These are phyloP conservation scores for Hirtodrosophila cameraria DNA, from an alignment of 2,888 invertebrate species.

Conservation along the genomic window DNA sequence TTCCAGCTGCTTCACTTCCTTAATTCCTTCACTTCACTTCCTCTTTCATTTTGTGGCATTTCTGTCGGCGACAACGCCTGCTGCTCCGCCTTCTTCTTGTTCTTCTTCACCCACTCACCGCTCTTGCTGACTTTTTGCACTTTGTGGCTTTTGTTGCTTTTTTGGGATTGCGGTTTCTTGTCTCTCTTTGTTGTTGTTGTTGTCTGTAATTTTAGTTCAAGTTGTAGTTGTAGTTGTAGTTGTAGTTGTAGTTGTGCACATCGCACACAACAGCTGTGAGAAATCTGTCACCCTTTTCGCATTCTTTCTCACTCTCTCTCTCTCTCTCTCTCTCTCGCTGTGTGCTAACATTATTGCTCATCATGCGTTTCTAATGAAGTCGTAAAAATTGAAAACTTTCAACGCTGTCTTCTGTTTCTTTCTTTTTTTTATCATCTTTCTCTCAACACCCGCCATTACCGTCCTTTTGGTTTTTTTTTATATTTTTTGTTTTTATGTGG, in stretches of 20 bases:
- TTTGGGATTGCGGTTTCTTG: constrained; percentile 22
- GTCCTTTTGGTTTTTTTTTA: constrained; percentile 3
- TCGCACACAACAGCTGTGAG: constrained; percentile 52
- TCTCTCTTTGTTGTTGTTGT: not conserved
- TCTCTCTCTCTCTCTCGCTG: not conserved
- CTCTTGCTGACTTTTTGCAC: constrained; percentile 15
- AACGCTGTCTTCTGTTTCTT: constrained; percentile 43
- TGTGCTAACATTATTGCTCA: constrained; percentile 74
- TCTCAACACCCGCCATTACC: not conserved
- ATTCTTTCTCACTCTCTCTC: constrained; percentile 5
- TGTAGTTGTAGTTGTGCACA: constrained; percentile 29
- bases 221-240: constrained; percentile 14
- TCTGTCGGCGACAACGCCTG: constrained; percentile 23
- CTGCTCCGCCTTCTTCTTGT: constrained; percentile 29
- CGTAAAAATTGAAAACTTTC: constrained; percentile 77
- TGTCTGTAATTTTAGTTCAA: too few relatives aligned
- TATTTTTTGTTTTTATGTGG: constrained; percentile 22
- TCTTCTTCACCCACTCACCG: not conserved
- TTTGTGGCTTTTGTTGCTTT: constrained; percentile 25
- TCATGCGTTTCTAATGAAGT: constrained; percentile 81
- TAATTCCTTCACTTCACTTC: not conserved
- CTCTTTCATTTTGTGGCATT: constrained; percentile 21
- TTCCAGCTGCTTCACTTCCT: constrained; percentile 72
- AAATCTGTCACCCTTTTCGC: constrained; percentile 22
- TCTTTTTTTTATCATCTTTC: too few relatives aligned